Evolutionary conservation across 2,113 vertebrate species (phyloP).

Genomic region (Ascaphus truei): DNA sequence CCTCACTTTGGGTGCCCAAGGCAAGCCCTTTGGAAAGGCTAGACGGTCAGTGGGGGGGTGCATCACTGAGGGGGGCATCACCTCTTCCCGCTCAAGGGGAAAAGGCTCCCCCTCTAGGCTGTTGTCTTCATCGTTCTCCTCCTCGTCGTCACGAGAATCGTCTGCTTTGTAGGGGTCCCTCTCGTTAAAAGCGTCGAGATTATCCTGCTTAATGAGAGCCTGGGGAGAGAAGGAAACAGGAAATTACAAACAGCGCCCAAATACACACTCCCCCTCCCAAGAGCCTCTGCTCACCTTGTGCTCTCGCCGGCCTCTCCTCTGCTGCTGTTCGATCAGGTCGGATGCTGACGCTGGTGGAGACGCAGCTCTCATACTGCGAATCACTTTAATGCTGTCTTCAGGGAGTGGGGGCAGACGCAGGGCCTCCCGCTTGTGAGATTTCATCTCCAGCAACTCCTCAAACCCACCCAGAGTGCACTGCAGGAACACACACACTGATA

Average conservation of each 20-base stretch:
- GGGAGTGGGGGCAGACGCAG: constrained; percentile 85
- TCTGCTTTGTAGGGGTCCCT: constrained; percentile 93
- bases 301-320: constrained; percentile 87
- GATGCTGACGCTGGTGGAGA: constrained; percentile 93
- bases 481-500: too few species aligned
- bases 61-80: constrained; percentile 85
- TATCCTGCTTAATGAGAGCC: constrained; percentile 95
- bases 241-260: not conserved
- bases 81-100: constrained; percentile 88
- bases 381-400: constrained; percentile 92
- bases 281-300: constrained; percentile 76
- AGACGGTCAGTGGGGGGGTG: constrained; percentile 85
- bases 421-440: constrained; percentile 75
- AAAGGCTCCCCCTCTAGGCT: constrained; percentile 88
- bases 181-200: constrained; percentile 96
- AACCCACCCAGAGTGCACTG: constrained; percentile 95
- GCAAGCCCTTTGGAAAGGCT: constrained; percentile 90
- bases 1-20: constrained; percentile 98
- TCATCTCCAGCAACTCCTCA: constrained; percentile 88
- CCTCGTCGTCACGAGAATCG: constrained; percentile 88
- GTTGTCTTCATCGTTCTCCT: constrained; percentile 92
- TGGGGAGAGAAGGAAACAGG: constrained; percentile 40
- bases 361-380: constrained; percentile 91
- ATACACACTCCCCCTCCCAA: not conserved
- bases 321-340: constrained; percentile 95